A percentile compares a stretch with the other conserved stretches of the same genome.
Evolutionary conservation across 2,888 invertebrate species (phyloP).

Genomic region (Tetanocera ferruginea): DNA sequence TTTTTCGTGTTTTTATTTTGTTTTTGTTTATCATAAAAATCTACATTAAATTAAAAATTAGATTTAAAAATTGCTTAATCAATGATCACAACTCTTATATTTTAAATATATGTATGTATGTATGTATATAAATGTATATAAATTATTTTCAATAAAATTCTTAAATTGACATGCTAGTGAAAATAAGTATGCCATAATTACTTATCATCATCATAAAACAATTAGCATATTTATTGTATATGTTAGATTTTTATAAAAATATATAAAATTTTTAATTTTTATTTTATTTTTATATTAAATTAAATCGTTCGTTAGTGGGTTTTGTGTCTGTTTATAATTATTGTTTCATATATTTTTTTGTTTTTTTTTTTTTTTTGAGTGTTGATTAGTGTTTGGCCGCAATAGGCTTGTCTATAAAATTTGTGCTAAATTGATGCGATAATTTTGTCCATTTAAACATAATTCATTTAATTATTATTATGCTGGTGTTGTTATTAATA

Average conservation of each 20-base stretch:
- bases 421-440: background rate
- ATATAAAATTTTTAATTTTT: conserved; percentile 28
- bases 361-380: background rate
- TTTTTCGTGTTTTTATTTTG: background rate
- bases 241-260: conserved; percentile 29
- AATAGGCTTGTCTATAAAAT: background rate
- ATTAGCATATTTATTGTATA: conserved; percentile 1
- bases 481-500: background rate
- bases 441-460: background rate
- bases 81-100: conserved; percentile 70
- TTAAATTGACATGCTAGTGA: background rate
- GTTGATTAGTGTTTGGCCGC: background rate
- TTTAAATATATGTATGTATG: conserved; percentile 48
- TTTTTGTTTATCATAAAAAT: no score
- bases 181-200: background rate
- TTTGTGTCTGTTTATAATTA: background rate
- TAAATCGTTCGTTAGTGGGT: conserved; percentile 28
- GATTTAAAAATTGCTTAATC: conserved; percentile 65
- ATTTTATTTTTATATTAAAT: conserved; percentile 28
- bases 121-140: conserved; percentile 45
- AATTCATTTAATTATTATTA: background rate
- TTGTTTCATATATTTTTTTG: background rate
- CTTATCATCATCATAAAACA: background rate
- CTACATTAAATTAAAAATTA: conserved; percentile 42
- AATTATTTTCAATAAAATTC: conserved; percentile 31